These are phyloP conservation scores for Chionoecetes opilio DNA, from an alignment of 1,140 invertebrate species.

Conservation along the genomic window DNA sequence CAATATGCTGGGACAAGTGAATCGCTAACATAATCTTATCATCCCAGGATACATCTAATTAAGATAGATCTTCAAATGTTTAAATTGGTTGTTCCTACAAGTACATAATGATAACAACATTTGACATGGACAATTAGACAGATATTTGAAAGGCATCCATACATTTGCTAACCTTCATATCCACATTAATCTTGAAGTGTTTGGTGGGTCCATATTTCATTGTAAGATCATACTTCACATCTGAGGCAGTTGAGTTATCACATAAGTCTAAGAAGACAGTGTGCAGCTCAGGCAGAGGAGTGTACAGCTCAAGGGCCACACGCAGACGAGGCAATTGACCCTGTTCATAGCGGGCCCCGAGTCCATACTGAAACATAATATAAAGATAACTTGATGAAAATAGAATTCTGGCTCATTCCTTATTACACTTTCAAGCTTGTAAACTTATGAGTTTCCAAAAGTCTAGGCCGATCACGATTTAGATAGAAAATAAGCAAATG, in stretches of 20 bases:
- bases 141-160: background rate
- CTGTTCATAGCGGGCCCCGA: constrained; percentile 76
- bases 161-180: constrained; percentile 55
- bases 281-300: constrained; percentile 76
- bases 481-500: too few relatives aligned
- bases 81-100: too few relatives aligned
- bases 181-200: constrained; percentile 61
- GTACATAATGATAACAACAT: too few relatives aligned
- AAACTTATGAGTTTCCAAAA: too few relatives aligned
- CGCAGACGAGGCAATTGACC: constrained; percentile 74
- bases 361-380: constrained; percentile 71
- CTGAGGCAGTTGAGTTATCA: constrained; percentile 70
- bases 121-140: background rate
- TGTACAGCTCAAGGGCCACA: constrained; percentile 73
- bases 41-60: too few relatives aligned
- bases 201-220: constrained; percentile 78
- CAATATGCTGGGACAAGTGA: too few relatives aligned
- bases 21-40: too few relatives aligned
- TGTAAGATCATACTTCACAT: constrained; percentile 67
- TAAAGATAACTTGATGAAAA: too few relatives aligned
- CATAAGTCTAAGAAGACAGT: constrained; percentile 75
- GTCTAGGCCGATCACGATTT: too few relatives aligned
- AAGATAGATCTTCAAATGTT: too few relatives aligned
- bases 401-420: too few relatives aligned
- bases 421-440: too few relatives aligned